These are phyloP conservation scores for Acomys russatus DNA, from an alignment of 2,797 vertebrate genomes.

Conservation along the genomic window DNA sequence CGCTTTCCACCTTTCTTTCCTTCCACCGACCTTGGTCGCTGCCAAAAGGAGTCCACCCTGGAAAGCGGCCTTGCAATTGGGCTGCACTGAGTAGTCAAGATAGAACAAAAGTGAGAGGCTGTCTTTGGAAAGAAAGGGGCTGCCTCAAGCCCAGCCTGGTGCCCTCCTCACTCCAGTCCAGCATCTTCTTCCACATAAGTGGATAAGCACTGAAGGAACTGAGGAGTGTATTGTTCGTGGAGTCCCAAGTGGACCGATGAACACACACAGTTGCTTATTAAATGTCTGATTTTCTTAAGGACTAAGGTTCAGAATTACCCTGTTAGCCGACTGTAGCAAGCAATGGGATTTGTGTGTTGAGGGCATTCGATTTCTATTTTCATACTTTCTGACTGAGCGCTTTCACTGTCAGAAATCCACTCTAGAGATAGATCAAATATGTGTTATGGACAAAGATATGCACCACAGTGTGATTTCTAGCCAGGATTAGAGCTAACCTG, in stretches of 20 bases:
- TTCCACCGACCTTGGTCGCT: not conserved
- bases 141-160: not conserved
- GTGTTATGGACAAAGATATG: not conserved
- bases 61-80: no score
- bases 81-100: not conserved
- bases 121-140: not conserved
- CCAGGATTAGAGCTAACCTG: not conserved
- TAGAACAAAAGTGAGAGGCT: not conserved
- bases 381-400: not conserved
- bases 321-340: not conserved
- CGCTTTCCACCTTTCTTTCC: not conserved
- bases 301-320: not conserved
- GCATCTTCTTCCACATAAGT: not conserved
- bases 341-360: not conserved
- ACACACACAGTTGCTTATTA: not conserved
- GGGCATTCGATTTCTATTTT: not conserved
- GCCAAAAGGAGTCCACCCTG: not conserved
- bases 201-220: not conserved
- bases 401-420: not conserved
- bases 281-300: not conserved
- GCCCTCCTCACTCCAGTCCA: not conserved
- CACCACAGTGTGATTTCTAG: not conserved
- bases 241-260: not conserved
- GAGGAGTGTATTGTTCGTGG: not conserved
- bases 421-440: not conserved